Conservation (phyloP, 2,113 vertebrate species). For the Coryphaenoides rupestris region DNA sequence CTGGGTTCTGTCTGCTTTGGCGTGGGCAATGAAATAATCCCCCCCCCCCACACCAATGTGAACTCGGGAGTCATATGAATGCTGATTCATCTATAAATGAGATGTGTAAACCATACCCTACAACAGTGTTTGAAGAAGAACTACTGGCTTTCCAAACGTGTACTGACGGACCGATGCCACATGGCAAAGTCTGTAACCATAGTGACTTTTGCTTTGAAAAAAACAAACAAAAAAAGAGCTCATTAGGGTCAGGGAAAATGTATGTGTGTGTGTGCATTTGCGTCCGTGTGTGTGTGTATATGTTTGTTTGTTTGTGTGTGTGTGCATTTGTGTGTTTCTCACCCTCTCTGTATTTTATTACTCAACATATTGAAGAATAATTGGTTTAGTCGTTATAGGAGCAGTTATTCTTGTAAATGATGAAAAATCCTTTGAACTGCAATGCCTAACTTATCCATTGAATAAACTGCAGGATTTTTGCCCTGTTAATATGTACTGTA, state of each 20-base stretch:
- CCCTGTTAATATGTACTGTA: constrained; percentile 71
- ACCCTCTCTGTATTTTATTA: constrained; percentile 15
- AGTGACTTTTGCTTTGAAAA: constrained; percentile 56
- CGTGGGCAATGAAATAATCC: constrained; percentile 22
- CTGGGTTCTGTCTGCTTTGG: background rate
- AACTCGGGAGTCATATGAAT: constrained; percentile 26
- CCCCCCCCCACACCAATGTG: too few species aligned
- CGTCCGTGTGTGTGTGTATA: background rate
- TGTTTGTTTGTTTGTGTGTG: background rate
- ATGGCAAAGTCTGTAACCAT: constrained; percentile 32
- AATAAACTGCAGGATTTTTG: constrained; percentile 70
- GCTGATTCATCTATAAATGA: constrained; percentile 14
- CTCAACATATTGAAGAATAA: constrained; percentile 30
- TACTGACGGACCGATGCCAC: constrained; percentile 31
- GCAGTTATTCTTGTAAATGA: constrained; percentile 45
- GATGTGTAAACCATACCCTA: background rate
- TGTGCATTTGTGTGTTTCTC: background rate
- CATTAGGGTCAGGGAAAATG: constrained; percentile 48
- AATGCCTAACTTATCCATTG: constrained; percentile 61
- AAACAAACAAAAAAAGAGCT: constrained; percentile 20
- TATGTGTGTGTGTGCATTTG: background rate
- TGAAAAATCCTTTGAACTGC: constrained; percentile 57
- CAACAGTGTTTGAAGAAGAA: constrained; percentile 24
- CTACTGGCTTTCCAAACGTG: background rate
- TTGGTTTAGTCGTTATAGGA: constrained; percentile 44